phyloP scores from a whole-genome alignment of 1,140 invertebrate species.

The Fopius arisanus region DNA sequence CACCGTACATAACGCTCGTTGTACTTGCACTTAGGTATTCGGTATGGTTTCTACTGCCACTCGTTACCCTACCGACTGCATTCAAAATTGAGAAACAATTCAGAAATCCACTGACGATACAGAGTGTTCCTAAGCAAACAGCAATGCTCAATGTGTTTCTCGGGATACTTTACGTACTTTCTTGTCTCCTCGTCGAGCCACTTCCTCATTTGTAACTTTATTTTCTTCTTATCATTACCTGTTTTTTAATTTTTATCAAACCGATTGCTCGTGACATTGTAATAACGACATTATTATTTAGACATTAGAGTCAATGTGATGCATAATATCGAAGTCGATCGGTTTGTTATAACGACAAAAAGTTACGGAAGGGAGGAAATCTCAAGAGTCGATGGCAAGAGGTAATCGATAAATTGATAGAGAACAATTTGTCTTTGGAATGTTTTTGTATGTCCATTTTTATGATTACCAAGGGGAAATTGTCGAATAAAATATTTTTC shows the following conservation, averaged over 20 bases:
- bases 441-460: not conserved
- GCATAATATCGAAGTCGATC: slow-evolving; percentile 13
- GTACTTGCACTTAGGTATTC: slow-evolving; percentile 85
- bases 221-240: slow-evolving; percentile 9
- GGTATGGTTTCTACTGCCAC: slow-evolving; percentile 86
- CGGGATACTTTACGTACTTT: slow-evolving; percentile 86
- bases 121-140: slow-evolving; percentile 84
- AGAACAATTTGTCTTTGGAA: not conserved
- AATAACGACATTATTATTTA: not conserved
- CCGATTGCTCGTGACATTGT: not conserved
- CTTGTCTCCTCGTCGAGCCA: slow-evolving; percentile 67
- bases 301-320: not conserved
- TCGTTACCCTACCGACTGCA: slow-evolving; percentile 85
- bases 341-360: no score
- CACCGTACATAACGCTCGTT: slow-evolving; percentile 89
- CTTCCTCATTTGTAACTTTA: slow-evolving; percentile 54
- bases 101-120: slow-evolving; percentile 77
- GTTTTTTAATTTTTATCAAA: not conserved
- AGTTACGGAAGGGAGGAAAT: not conserved
- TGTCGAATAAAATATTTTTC: not conserved
- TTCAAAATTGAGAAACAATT: slow-evolving; percentile 93
- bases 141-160: slow-evolving; percentile 91
- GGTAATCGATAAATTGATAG: not conserved
- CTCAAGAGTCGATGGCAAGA: not conserved
- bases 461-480: not conserved